Base-by-base conservation (phyloP, 1,140 invertebrate species). In the Drosophila subobscura region DNA sequence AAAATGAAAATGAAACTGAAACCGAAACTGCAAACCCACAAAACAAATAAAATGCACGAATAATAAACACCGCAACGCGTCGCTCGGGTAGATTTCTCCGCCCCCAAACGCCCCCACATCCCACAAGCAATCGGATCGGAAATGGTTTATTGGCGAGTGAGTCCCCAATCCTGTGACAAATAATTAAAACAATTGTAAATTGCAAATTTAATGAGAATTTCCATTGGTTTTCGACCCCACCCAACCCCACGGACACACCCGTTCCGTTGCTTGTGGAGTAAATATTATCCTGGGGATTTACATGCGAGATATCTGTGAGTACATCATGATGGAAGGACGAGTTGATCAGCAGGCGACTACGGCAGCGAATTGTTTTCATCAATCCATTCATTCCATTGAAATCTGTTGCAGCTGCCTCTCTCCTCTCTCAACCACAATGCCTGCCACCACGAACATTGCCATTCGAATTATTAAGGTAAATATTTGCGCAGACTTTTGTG, bases 121-220 rank as follows among this genome's bases (percentile, higher is more conserved):
- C 42, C 52, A 14, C 46, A 33, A 68, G 10, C 50, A 49, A 68
- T 70, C 64, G 51, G 61, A 37, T 40, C 20, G 4, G 16, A 7
- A 44, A 49, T 68, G 47, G 49, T 67, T 66, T 40, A 29, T 8
- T 22, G 23, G 5, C 14, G 23, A n/a, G 33, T 4, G 16, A 55
- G 14, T 44, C 41, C 20, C 42, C 8, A 23, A 6, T 44, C 10
- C 6, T n/a, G 7, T 22, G 25, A 6, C 51, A 25, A 41, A 56
- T 68, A 70, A 70, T 70, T 70, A 68, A 70, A 70, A 68, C 65
- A 67, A 46, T 67, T 68, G 50, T 56, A 42, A 67, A 42, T 68
- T 68, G 56, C 51, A 68, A 64, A 70, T 70, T 70, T 56, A 70
- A 56, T 68, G 44, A 68, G 54, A 55, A 67, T 67, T 47, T 46